Base-by-base conservation (phyloP, 2,797 vertebrate species). In the Aplochiton taeniatus region DNA sequence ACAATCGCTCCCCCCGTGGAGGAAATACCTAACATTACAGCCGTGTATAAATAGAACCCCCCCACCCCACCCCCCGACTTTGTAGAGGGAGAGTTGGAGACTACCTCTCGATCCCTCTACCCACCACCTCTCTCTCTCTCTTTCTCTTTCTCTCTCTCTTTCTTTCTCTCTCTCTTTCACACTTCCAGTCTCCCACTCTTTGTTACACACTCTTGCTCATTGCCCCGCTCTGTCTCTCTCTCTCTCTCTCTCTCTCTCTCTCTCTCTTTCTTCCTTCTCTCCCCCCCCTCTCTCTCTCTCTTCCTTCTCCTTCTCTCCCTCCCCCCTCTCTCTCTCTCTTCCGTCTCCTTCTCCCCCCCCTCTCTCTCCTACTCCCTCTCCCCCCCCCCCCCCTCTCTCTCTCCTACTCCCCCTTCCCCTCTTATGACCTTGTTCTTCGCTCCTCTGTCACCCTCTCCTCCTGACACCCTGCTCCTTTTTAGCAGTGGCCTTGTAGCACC, bases 11-110 rank as follows among this genome's bases (percentile, higher is more conserved):
- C 54, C 46, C 31, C 73, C 68, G 66, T 49, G 53, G 76, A 91
- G 91, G 92, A 94, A 93, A 93, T 93, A 84, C 91, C 91, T 84
- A 87, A 90, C 90, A 88, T 92, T 90, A 89, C 88, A 82, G 78
- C 4, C 58, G 65, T 73, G 75, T 92, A 93, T 87, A 91, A 92
- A 93, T 93, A 93, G 92, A 85, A 83, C 4, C 52, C 31, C 18
- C 52, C 31, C 17, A 8, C 59, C n/a, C n/a, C n/a, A 31, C 43
- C 71, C 71, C 80, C 52, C 81, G 85, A 87, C 86, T 90, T 88
- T 89, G 80, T 84, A 78, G 72, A 75, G 69, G 44, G n/a, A 60
- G 75, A 61, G 63, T 58, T 62, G 9, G 9, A 77, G 74, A 89
- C 84, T 74, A 78, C 80, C 78, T 87, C 88, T 84, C 84, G 83